phyloP scores from a whole-genome alignment of 2,797 vertebrate species.

The Artibeus jamaicensis region DNA sequence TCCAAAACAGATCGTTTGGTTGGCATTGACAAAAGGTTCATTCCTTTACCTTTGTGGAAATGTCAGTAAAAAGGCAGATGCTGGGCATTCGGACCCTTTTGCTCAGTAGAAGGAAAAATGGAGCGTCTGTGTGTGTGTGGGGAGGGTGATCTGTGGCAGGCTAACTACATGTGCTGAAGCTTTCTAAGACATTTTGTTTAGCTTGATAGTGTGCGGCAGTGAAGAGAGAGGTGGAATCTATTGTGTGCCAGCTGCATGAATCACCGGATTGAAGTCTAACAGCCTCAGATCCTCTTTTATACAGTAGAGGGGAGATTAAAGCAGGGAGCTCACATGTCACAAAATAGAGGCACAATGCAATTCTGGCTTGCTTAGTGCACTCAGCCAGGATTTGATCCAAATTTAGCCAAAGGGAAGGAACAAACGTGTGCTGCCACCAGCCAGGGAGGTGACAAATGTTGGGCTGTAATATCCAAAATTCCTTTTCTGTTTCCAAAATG shows the following conservation, averaged over 20 bases:
- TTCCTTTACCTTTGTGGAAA: conserved; percentile 85
- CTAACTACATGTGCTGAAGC: conserved; percentile 78
- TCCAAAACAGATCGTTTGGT: conserved; percentile 79
- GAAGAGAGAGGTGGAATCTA: conserved; percentile 82
- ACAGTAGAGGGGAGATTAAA: conserved; percentile 84
- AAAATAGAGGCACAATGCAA: conserved; percentile 83
- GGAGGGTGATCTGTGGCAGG: conserved; percentile 73
- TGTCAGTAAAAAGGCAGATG: conserved; percentile 83
- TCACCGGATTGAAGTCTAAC: conserved; percentile 84
- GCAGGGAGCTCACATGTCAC: conserved; percentile 82
- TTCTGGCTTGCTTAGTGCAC: conserved; percentile 81
- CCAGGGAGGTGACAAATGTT: conserved; percentile 79
- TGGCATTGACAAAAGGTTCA: conserved; percentile 81
- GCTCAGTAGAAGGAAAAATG: conserved; percentile 67
- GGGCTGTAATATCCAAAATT: conserved; percentile 78
- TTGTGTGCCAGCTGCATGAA: conserved; percentile 84
- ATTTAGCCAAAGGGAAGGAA: conserved; percentile 81
- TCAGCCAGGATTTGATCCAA: conserved; percentile 83
- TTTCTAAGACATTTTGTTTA: conserved; percentile 85
- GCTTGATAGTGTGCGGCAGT: conserved; percentile 82
- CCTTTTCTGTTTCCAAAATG: conserved; percentile 78
- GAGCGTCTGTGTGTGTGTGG: neutral
- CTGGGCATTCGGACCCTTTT: conserved; percentile 79
- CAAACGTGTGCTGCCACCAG: conserved; percentile 75
- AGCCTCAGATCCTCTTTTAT: conserved; percentile 84